phyloP scores from a whole-genome alignment of 1,140 invertebrate species.

The Zaprionus tsacasi region DNA sequence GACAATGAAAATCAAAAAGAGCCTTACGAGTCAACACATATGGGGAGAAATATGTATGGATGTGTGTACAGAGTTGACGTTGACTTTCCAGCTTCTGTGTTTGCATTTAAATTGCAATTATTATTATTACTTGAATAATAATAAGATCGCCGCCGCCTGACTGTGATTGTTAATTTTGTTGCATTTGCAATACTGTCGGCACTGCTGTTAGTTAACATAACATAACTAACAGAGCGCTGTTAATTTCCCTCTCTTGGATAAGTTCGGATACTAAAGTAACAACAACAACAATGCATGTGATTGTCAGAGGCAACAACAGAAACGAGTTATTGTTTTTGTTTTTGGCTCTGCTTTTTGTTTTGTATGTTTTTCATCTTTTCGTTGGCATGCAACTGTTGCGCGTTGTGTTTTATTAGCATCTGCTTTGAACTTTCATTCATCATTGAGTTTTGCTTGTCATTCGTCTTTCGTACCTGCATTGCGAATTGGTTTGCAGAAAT shows the following conservation, averaged over 20 bases:
- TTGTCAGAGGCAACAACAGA: constrained; percentile 38
- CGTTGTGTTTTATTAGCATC: constrained; percentile 44
- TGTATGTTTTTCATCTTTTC: background rate
- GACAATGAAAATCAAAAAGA: constrained; percentile 60
- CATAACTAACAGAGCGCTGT: constrained; percentile 29
- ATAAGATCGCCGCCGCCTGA: constrained; percentile 25
- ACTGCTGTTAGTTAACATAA: constrained; percentile 42
- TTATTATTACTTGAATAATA: constrained; percentile 54
- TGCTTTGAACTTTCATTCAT: constrained; percentile 53
- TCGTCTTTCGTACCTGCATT: constrained; percentile 35
- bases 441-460: constrained; percentile 22
- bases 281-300: constrained; percentile 46
- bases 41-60: background rate
- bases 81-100: constrained; percentile 14
- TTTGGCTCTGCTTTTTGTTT: background rate
- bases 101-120: constrained; percentile 62
- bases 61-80: background rate
- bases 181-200: constrained; percentile 30
- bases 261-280: constrained; percentile 5
- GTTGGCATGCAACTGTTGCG: constrained; percentile 32
- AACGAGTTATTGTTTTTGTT: constrained; percentile 26
- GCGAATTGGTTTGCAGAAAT: constrained; percentile 42
- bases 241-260: constrained; percentile 13
- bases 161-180: constrained; percentile 30
- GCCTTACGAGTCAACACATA: constrained; percentile 59